phyloP scores from a whole-genome alignment of 92 coral and sea anemone species.

The Epizoanthus stellaris region DNA sequence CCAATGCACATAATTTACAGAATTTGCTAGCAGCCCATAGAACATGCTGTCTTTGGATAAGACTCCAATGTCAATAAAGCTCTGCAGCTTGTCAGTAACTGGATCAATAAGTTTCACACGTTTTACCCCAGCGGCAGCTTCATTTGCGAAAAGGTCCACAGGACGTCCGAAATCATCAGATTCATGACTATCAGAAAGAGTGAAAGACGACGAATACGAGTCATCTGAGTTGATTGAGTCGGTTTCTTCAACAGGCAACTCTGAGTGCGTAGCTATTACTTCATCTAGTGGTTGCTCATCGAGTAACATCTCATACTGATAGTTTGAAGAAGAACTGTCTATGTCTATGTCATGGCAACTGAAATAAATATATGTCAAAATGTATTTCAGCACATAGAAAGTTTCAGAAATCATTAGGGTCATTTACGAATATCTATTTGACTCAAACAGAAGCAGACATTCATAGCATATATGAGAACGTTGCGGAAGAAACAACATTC shows the following conservation, averaged over 20 bases:
- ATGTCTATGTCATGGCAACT: constrained; percentile 16
- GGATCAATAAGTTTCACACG: constrained; percentile 43
- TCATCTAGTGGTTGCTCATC: too few relatives aligned
- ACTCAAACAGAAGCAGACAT: too few relatives aligned
- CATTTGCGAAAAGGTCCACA: constrained; percentile 30
- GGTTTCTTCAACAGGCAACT: too few relatives aligned
- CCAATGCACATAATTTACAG: constrained; percentile 46
- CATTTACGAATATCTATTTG: too few relatives aligned
- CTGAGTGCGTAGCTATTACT: too few relatives aligned
- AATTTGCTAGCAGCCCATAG: constrained; percentile 39
- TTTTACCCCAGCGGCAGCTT: constrained; percentile 38
- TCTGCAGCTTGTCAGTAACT: constrained; percentile 46
- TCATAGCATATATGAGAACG: too few relatives aligned
- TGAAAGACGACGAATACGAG: too few relatives aligned
- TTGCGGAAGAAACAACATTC: too few relatives aligned
- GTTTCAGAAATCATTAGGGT: too few relatives aligned
- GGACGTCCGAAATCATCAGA: not conserved
- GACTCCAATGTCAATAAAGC: constrained; percentile 42
- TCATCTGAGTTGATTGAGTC: too few relatives aligned
- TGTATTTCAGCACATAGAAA: too few relatives aligned
- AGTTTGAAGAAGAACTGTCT: constrained; percentile 8
- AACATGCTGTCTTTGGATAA: constrained; percentile 46
- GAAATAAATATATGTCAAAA: constrained; percentile 37
- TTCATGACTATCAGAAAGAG: too few relatives aligned
- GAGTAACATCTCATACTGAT: constrained; percentile 2